Evolutionary conservation across 1,140 invertebrate genomes (phyloP), one percentile per base, ranked within the genome.

Genomic region (Drosophila triauraria): DNA sequence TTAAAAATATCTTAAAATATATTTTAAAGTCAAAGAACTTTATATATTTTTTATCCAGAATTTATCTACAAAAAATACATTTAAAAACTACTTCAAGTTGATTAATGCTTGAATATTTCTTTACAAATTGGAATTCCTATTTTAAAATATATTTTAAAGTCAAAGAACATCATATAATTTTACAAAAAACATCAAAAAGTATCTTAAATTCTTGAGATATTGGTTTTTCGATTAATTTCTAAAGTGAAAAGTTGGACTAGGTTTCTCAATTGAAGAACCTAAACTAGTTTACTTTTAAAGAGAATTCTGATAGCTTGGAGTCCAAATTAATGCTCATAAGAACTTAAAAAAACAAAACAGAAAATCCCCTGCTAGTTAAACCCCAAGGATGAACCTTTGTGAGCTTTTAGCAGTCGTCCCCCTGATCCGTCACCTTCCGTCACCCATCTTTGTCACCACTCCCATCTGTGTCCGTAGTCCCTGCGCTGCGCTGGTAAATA

Each of bases 401-500:
- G 32, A 64, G 27, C 15, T 40, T 25, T 51, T 43, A 69, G 59
- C 46, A 27, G 27, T 64, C 38, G 67, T 70, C 62, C 48, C 48
- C 48, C 20, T 20, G 63, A 65, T 63, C 42, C 57, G 46, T 35
- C 69, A 75, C 67, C 61, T 50, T 57, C 57, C 15, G 56, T 54
- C 79, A 80, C 72, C 74, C 43, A 42, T 35, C 32, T 12, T 68
- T 59, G 27, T 62, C 56, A 67, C 57, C 62, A 63, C 23, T 60
- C 70, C 70, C 70, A 75, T 75, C 57, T 77, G 48, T 86, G 83
- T 86, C 67, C 78, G 76, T 87, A 88, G 83, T 88, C 72, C 72
- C 64, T 88, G 82, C 76, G 78, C 87, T 79, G 80, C 75, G 85
- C 85, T 90, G 85, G 85, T 90, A 90, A 90, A 90, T 90, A 90